These are phyloP conservation scores for Saccostrea cuccullata DNA, from an alignment of 1,140 invertebrate species.

Conservation along the genomic window DNA sequence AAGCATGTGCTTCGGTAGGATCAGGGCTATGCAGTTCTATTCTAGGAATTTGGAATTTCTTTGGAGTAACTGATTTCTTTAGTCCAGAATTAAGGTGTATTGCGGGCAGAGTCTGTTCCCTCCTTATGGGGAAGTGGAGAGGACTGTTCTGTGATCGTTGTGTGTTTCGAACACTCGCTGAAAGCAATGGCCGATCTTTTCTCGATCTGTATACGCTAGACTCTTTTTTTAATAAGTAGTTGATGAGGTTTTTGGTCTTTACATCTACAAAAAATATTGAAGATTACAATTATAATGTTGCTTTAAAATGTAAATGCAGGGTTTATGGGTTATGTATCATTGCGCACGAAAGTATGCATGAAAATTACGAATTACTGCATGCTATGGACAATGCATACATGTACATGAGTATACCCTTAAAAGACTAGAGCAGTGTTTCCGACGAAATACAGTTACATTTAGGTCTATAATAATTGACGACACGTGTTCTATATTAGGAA, in stretches of 20 bases:
- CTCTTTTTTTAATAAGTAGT: conserved; percentile 21
- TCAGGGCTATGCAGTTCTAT: conserved; percentile 4
- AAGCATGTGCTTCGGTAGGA: neutral
- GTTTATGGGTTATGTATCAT: neutral
- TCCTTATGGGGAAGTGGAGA: conserved; percentile 19
- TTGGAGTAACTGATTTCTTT: neutral
- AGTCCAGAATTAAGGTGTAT: conserved; percentile 17
- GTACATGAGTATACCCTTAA: no score
- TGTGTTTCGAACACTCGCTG: conserved; percentile 17
- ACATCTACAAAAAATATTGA: conserved; percentile 42
- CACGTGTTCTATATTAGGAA: no score
- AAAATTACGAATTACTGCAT: no score
- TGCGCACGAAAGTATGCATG: neutral
- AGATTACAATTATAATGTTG: neutral
- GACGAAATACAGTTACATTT: no score
- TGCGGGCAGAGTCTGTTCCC: conserved; percentile 15
- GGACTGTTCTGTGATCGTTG: conserved; percentile 34
- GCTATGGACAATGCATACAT: no score
- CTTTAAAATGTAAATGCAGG: conserved; percentile 1
- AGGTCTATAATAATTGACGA: no score
- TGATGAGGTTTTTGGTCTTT: neutral
- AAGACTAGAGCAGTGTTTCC: no score
- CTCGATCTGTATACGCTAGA: conserved; percentile 28
- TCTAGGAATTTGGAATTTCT: neutral
- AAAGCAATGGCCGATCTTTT: conserved; percentile 23